Base-by-base conservation (phyloP, 2,797 vertebrate genomes). In the Chloroceryle inda region DNA sequence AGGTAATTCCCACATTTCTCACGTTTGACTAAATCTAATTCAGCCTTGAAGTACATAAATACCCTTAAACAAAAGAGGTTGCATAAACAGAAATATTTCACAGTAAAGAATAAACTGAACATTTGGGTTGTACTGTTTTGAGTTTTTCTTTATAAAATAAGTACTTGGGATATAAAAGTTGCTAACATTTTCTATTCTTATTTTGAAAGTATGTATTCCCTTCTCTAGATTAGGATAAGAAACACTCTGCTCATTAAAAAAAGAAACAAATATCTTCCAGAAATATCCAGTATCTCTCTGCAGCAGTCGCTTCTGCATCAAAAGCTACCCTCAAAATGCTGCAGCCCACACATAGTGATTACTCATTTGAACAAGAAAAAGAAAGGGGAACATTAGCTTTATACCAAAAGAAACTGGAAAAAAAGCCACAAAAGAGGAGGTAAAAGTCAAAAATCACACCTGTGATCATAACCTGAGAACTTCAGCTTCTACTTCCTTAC, bases 341-440 rank as follows among this genome's bases (percentile, higher is more conserved):
- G 74, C 88, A 92, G 61, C 93, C 92, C 74, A 96, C 94, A 94
- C 56, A 66, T 31, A 75, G 80, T 11, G 27, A 89, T 87, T 96
- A 94, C 62, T 92, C 86, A 92, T 64, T 94, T 87, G 76, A 96
- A 88, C 38, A 40, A 91, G 62, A 92, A 74, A 80, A 35, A 64
- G 74, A 75, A 64, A 7, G 35, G 22, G 58, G 53, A 66, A 62
- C 20, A n/a, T 38, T 58, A 63, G 56, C 12, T 59, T 76, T 74
- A 52, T 14, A 69, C 4, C 22, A 67, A 74, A 68, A 90, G 11
- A 37, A 37, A 37, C 26, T 40, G 10, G 3, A 63, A 83, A 86
- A 68, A 76, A 4, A 37, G 24, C 35, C 27, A 22, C 5, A 55
- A n/a, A 35, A 73, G 58, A 81, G 10, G 14, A 44, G 6, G 13